phyloP scores from a whole-genome alignment of 1,140 invertebrate species.

The Pseudomyrmex pallidus region DNA sequence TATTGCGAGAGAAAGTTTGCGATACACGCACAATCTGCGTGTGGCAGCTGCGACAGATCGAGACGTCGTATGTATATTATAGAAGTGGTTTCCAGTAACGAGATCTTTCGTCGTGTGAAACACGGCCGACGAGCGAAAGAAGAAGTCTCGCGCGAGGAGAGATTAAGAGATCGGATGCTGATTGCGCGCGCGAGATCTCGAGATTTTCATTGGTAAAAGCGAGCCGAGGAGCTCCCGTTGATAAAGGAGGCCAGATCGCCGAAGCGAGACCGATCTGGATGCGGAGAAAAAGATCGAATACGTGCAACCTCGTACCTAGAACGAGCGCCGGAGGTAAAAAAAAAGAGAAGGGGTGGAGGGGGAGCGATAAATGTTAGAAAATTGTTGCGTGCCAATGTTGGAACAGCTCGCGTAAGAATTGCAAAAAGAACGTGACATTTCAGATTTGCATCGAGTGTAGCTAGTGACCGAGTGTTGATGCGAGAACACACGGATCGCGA shows the following conservation, averaged over 20 bases:
- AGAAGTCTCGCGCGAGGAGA: neutral
- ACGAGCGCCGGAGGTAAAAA: conserved; percentile 51
- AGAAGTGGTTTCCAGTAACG: neutral
- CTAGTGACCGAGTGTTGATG: neutral
- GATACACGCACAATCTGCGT: neutral
- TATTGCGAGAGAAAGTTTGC: conserved; percentile 19
- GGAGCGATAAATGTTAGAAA: conserved; percentile 60
- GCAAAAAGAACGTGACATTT: conserved; percentile 27
- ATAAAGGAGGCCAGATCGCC: conserved; percentile 72
- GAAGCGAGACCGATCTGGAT: conserved; percentile 72
- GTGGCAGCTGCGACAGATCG: neutral
- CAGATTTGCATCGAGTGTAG: neutral
- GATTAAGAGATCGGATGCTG: conserved; percentile 55
- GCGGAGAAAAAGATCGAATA: conserved; percentile 62
- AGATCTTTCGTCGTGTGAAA: neutral
- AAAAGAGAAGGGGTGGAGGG: neutral
- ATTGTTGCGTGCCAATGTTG: conserved; percentile 62
- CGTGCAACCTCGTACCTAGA: conserved; percentile 72
- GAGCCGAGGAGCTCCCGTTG: conserved; percentile 42
- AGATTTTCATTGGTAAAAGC: conserved; percentile 58
- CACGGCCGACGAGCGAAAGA: neutral
- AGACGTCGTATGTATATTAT: neutral
- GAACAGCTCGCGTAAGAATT: conserved; percentile 11
- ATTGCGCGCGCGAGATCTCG: conserved; percentile 8
- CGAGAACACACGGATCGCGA: neutral